Conservation (phyloP, 2,113 vertebrate species). For the Talpa occidentalis region DNA sequence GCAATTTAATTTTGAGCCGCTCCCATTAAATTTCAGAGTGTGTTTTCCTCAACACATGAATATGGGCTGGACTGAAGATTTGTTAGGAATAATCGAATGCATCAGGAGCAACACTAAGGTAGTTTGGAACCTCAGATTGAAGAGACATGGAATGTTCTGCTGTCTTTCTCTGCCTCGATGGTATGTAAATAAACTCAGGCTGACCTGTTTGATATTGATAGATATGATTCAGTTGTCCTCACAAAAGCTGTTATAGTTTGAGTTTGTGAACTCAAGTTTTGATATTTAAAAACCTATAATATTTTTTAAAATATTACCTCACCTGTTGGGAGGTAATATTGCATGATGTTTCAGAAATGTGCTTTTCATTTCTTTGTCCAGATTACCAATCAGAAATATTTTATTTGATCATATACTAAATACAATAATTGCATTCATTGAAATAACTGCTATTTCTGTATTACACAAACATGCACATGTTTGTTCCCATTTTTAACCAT, state of each 20-base stretch:
- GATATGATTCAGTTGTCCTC: background rate
- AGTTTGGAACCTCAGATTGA: background rate
- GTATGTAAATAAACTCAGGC: background rate
- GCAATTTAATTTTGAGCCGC: background rate
- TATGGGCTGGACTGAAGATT: background rate
- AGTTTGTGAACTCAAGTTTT: background rate
- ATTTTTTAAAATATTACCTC: background rate
- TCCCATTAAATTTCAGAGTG: background rate
- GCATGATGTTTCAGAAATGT: conserved; percentile 22
- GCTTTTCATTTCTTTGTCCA: conserved; percentile 23
- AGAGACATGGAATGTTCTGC: background rate
- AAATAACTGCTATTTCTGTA: background rate
- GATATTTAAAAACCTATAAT: background rate
- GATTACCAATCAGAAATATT: background rate
- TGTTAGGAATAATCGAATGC: background rate
- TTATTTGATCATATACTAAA: background rate
- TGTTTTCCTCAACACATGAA: background rate
- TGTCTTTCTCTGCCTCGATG: background rate
- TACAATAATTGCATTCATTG: background rate
- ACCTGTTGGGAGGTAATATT: background rate
- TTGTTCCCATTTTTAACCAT: background rate
- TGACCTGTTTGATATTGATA: background rate
- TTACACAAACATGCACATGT: background rate
- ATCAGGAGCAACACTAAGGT: background rate
- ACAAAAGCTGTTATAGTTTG: background rate